phyloP scores from a whole-genome alignment of 2,888 invertebrate species.

The Meloe dianella region DNA sequence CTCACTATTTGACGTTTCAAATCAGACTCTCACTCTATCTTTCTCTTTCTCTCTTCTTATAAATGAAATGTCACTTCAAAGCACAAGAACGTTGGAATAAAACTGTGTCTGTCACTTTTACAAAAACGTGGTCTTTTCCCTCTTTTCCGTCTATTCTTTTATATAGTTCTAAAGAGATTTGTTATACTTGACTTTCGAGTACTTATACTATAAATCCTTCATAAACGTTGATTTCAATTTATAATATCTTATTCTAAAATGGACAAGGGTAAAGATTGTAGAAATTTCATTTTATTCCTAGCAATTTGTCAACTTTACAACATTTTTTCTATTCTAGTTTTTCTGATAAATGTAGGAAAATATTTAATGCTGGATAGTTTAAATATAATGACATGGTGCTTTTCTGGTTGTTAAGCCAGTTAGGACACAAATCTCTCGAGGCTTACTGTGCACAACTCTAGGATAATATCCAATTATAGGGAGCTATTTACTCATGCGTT shows the following conservation, averaged over 20 bases:
- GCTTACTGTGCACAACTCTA: conserved; percentile 40
- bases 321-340: too few species aligned
- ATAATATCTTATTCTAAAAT: conserved; percentile 31
- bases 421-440: conserved; percentile 32
- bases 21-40: conserved; percentile 29
- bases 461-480: conserved; percentile 52
- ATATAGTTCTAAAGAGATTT: conserved; percentile 28
- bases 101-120: conserved; percentile 34
- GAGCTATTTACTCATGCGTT: conserved; percentile 50
- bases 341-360: conserved; percentile 11
- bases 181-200: conserved; percentile 31
- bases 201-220: conserved; percentile 31
- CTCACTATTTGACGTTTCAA: conserved; percentile 28
- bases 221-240: conserved; percentile 34
- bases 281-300: conserved; percentile 27
- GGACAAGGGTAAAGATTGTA: conserved; percentile 32
- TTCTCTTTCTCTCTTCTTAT: conserved; percentile 12
- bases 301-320: conserved; percentile 27
- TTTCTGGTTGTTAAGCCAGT: conserved; percentile 34
- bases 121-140: too few species aligned
- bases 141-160: conserved; percentile 21
- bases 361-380: conserved; percentile 24
- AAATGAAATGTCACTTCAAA: conserved; percentile 36
- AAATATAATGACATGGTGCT: conserved; percentile 31
- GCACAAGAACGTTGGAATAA: conserved; percentile 30